These are phyloP conservation scores for Capitulum mitella DNA, from an alignment of 2,888 invertebrate genomes.

Conservation along the genomic window DNA sequence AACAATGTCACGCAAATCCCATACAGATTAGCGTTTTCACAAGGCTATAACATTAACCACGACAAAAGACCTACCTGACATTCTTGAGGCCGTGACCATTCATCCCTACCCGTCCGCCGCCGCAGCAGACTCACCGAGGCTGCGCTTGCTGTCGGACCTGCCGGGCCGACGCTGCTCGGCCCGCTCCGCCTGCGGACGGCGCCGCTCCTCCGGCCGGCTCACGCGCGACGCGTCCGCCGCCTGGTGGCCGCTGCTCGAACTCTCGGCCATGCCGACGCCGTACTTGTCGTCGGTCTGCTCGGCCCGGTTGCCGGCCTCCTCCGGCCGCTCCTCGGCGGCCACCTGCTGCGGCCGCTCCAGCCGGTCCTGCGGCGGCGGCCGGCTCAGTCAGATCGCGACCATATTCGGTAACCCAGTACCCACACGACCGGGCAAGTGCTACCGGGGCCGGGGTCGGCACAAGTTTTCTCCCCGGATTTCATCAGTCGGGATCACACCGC, in stretches of 20 bases:
- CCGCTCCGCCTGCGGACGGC: conserved; percentile 30
- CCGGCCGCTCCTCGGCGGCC: neutral
- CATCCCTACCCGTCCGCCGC: conserved; percentile 42
- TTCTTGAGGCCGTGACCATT: too few relatives aligned
- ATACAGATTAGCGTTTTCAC: too few relatives aligned
- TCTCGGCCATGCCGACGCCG: conserved; percentile 46
- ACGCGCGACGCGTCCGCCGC: conserved; percentile 33
- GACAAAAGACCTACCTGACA: too few relatives aligned
- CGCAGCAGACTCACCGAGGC: conserved; percentile 52
- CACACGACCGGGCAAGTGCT: too few relatives aligned
- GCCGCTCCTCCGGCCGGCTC: conserved; percentile 33
- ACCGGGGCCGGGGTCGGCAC: too few relatives aligned
- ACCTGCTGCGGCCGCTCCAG: neutral
- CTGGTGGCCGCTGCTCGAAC: conserved; percentile 39
- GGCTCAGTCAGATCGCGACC: too few relatives aligned
- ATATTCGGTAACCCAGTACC: too few relatives aligned
- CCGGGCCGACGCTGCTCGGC: conserved; percentile 36
- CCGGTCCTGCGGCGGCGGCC: neutral
- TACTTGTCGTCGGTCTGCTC: conserved; percentile 39
- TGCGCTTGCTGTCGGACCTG: conserved; percentile 30
- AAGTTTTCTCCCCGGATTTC: too few relatives aligned
- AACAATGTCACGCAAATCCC: too few relatives aligned
- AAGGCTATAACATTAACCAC: too few relatives aligned
- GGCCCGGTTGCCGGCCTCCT: neutral
- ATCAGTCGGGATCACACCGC: too few relatives aligned